Evolutionary conservation across 2,113 vertebrate species (phyloP), one percentile per base, ranked within the genome.

Genomic region (human (Homo sapiens)): DNA sequence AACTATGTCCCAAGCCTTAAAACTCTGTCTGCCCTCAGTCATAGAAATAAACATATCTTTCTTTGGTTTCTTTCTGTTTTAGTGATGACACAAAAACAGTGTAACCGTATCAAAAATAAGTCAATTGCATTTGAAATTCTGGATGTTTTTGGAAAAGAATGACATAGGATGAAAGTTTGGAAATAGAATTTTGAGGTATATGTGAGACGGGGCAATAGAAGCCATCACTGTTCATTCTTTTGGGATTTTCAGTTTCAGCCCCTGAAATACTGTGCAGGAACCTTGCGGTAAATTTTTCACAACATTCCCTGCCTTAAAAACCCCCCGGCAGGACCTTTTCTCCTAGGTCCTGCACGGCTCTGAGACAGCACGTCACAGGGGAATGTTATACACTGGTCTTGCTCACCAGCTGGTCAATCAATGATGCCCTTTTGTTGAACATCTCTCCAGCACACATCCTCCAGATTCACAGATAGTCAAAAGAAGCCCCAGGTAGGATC

Each of bases 201-300:
- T 11, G 6, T 38, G 59, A 20, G 48, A 14, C 0, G 6, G 13
- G 27, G 6, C 5, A 3, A 2, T 1, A 43, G 52, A 52, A 45
- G 17, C 22, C 12, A 0, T 12, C 1, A 0, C 22, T 8, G 5
- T 11, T 0, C 0, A 12, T 50, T 11, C 4, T 1, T 35, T 66
- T 16, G 76, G 6, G 40, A 12, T 25, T 61, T 86, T 11, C 38
- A 8, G 7, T 20, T 45, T 52, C 43, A 38, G 13, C 17, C 18
- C 12, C 5, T 18, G 32, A 90, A 50, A 20, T 38, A 11, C 18
- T 6, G 30, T 35, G 40, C 13, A 38, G 7, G 4, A 40, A 11
- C 4, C 4, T 5, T 6, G 0, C 0, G 43, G 9, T 13, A 23
- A 3, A 22, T 12, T 68, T 23, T 70, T 7, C 38, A 55, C 0